phyloP scores from a whole-genome alignment of 2,797 vertebrate species.

The Dromococcyx pavoninus region DNA sequence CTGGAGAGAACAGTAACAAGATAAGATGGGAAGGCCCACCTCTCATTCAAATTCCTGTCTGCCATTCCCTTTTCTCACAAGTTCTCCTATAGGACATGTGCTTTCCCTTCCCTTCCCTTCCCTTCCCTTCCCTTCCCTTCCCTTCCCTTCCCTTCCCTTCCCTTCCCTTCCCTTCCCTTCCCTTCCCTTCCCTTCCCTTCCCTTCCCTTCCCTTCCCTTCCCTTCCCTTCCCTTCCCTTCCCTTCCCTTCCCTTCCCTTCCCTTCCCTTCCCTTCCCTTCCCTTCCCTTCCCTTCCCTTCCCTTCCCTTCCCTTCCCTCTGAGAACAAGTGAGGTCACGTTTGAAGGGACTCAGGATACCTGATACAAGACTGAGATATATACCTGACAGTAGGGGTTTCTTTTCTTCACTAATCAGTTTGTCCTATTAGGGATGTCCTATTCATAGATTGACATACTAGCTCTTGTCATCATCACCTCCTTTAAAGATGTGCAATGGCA shows the following conservation, averaged over 20 bases:
- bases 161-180: no score
- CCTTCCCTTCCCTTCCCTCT: no score
- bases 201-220: no score
- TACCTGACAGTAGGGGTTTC: background rate
- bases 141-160: no score
- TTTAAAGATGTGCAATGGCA: background rate
- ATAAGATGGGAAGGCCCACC: background rate
- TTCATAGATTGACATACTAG: background rate
- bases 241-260: no score
- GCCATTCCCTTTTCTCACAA: background rate
- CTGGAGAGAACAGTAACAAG: background rate
- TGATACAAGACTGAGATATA: background rate
- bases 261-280: no score
- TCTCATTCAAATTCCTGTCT: background rate
- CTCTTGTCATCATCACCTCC: background rate
- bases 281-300: no score
- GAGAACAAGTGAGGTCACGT: background rate
- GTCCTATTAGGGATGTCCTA: background rate
- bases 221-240: no score
- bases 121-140: no score
- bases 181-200: no score
- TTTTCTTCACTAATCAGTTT: background rate
- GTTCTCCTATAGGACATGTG: background rate
- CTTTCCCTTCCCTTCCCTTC: no score
- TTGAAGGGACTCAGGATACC: background rate